Evolutionary conservation across 2,797 vertebrate species (phyloP).

Genomic region (Neostethus bicornis): DNA sequence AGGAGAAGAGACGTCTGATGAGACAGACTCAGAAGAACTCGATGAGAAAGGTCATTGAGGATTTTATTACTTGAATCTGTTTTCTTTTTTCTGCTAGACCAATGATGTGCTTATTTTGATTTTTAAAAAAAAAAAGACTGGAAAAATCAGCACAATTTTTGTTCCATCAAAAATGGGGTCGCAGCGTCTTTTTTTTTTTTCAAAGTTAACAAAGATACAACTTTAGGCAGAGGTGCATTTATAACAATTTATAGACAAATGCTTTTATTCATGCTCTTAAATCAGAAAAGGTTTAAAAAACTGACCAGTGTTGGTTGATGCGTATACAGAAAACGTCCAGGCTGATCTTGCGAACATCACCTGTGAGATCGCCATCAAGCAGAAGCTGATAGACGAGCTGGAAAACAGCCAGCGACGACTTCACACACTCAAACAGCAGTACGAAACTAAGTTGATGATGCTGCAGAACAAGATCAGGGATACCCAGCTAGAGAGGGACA

Average conservation of each 20-base stretch:
- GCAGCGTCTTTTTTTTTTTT: too few species aligned
- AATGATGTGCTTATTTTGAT: too few species aligned
- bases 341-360: conserved; percentile 97
- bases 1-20: conserved; percentile 91
- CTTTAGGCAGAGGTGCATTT: too few species aligned
- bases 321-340: conserved; percentile 86
- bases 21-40: conserved; percentile 91
- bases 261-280: background rate
- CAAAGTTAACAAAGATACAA: too few species aligned
- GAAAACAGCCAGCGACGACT: conserved; percentile 96
- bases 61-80: too few species aligned
- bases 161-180: too few species aligned
- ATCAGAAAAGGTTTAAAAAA: background rate
- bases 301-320: background rate
- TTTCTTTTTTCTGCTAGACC: too few species aligned
- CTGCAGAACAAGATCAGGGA: conserved; percentile 95
- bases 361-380: conserved; percentile 98
- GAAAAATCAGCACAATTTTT: too few species aligned
- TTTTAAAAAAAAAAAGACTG: too few species aligned
- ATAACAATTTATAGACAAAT: too few species aligned
- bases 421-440: conserved; percentile 94
- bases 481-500: conserved; percentile 95
- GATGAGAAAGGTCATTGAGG: conserved; percentile 98
- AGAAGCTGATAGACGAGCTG: conserved; percentile 96
- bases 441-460: conserved; percentile 95